Conservation (phyloP, 2,113 vertebrate genomes). For the Zingel zingel region DNA sequence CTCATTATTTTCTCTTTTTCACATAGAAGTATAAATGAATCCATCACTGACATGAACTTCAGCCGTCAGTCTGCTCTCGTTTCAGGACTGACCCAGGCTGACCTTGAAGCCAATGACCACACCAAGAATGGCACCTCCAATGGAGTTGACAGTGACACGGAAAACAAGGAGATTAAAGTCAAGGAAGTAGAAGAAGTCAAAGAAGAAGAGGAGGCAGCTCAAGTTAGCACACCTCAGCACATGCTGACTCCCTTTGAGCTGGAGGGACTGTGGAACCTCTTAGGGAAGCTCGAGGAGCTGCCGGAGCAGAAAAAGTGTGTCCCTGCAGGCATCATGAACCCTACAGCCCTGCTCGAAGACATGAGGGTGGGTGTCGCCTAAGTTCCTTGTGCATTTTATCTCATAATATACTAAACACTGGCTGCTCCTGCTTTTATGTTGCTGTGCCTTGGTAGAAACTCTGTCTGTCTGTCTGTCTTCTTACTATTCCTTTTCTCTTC, state of each 20-base stretch:
- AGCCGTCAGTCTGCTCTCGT: not conserved
- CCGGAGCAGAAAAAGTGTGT: conserved; percentile 95
- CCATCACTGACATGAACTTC: not conserved
- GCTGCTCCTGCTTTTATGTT: not conserved
- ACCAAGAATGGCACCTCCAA: conserved; percentile 59
- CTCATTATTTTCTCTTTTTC: not conserved
- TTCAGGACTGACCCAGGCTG: conserved; percentile 78
- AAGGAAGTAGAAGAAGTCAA: conserved; percentile 48
- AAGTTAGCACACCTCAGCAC: conserved; percentile 44
- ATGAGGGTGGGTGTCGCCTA: conserved; percentile 85
- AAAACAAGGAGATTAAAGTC: conserved; percentile 42
- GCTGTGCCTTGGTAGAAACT: not conserved
- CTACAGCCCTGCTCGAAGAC: conserved; percentile 90
- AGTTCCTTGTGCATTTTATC: not conserved
- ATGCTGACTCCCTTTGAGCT: conserved; percentile 93
- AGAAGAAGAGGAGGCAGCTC: conserved; percentile 50
- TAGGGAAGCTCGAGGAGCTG: conserved; percentile 94
- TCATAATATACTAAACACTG: not conserved
- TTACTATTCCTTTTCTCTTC: not conserved
- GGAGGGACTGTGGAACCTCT: conserved; percentile 93
- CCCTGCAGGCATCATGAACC: conserved; percentile 91
- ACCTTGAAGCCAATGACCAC: conserved; percentile 62
- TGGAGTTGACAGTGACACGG: conserved; percentile 62
- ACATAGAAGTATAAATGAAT: not conserved
- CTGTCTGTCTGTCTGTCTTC: no score